Evolutionary conservation across 2,888 invertebrate species (phyloP).

Genomic region (Rhabditoides inermis): DNA sequence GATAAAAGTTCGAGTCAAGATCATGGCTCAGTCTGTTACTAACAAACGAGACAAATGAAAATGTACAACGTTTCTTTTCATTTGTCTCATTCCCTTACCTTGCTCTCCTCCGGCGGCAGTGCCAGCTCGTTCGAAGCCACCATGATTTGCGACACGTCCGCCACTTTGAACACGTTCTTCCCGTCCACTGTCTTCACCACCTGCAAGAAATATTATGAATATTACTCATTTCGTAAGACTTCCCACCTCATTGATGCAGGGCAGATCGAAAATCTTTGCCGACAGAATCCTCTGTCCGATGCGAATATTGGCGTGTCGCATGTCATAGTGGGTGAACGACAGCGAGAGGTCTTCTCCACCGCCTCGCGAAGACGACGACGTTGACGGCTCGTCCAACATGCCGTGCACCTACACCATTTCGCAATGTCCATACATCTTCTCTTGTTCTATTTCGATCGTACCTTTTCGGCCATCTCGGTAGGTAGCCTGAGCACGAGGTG

Average conservation of each 20-base stretch:
- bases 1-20: too few species aligned
- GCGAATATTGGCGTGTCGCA: constrained; percentile 31
- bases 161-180: constrained; percentile 93
- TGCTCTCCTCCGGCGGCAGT: background rate
- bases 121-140: constrained; percentile 27
- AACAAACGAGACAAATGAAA: too few species aligned
- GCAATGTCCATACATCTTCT: background rate
- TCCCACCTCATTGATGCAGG: constrained; percentile 41
- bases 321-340: constrained; percentile 28
- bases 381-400: constrained; percentile 10
- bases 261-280: constrained; percentile 44
- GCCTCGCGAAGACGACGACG: too few species aligned
- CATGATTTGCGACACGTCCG: constrained; percentile 79
- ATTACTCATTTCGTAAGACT: background rate
- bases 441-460: background rate
- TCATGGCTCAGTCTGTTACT: too few species aligned
- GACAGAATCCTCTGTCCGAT: constrained; percentile 31
- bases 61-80: too few species aligned
- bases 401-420: constrained; percentile 8
- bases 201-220: constrained; percentile 54
- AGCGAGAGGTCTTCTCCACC: constrained; percentile 30
- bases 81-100: too few species aligned
- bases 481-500: constrained; percentile 44
- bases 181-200: constrained; percentile 88
- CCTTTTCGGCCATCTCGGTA: constrained; percentile 25